Percentiles rank a stretch among this genome's conserved stretches.
Evolutionary conservation across 2,113 vertebrate species (phyloP).

Genomic region (Nibea coibor): DNA sequence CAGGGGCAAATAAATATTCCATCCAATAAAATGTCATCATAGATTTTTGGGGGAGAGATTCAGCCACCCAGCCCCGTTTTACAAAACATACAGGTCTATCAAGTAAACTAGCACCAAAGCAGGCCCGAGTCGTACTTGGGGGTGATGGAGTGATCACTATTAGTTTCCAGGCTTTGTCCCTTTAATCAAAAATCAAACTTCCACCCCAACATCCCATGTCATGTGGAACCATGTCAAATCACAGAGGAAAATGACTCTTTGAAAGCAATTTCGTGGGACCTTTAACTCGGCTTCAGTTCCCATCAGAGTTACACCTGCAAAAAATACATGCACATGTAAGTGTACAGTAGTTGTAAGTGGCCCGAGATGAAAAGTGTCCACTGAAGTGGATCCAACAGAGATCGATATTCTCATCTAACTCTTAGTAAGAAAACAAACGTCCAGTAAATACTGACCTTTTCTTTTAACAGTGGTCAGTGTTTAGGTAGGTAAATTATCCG

Average conservation of each 20-base stretch:
- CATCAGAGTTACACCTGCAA: conserved; percentile 21
- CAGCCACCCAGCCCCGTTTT: neutral
- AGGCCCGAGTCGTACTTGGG: neutral
- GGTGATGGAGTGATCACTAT: neutral
- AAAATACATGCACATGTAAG: neutral
- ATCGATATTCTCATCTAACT: neutral
- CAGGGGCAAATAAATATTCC: conserved; percentile 9
- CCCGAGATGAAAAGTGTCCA: conserved; percentile 2
- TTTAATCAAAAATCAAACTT: conserved; percentile 10
- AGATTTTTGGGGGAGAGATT: neutral
- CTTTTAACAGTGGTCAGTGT: too few species aligned
- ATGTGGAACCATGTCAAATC: conserved; percentile 29
- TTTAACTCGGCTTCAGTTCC: neutral
- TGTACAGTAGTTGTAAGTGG: neutral
- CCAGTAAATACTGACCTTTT: neutral
- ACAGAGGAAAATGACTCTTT: conserved; percentile 32
- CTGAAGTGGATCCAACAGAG: conserved; percentile 2
- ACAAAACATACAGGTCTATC: neutral
- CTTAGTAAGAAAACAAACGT: neutral
- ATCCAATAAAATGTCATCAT: conserved; percentile 9
- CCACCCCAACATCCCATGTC: conserved; percentile 8
- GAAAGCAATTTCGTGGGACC: conserved; percentile 30
- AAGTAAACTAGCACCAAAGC: neutral
- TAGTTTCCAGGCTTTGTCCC: neutral
- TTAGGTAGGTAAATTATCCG: too few species aligned